These are phyloP conservation scores for Menidia beryllina DNA, from an alignment of 2,113 vertebrate genomes.

Conservation along the genomic window DNA sequence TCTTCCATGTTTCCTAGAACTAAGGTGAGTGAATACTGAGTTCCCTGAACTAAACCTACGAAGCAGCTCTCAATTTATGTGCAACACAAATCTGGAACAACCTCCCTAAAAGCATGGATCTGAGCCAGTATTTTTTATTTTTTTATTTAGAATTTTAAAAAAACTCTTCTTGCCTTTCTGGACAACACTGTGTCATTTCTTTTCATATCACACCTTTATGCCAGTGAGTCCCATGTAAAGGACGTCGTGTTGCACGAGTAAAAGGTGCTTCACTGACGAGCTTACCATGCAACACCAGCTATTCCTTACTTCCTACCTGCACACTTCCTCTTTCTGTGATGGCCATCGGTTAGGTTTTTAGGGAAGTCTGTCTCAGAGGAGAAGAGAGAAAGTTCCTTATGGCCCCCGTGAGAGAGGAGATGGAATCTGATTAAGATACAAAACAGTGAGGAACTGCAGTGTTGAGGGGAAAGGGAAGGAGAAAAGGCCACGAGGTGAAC, in stretches of 20 bases:
- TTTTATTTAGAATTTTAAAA: neutral
- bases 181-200: neutral
- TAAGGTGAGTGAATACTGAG: no score
- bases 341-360: conserved; percentile 59
- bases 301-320: conserved; percentile 73
- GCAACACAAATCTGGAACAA: no score
- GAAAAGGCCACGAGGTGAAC: conserved; percentile 55
- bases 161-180: neutral
- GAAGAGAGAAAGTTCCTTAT: conserved; percentile 81
- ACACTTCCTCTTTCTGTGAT: conserved; percentile 71
- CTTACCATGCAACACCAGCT: conserved; percentile 15
- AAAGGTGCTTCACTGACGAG: conserved; percentile 1
- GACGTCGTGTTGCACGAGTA: neutral
- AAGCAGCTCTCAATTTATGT: no score
- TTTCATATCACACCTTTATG: no score
- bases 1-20: no score
- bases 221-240: neutral
- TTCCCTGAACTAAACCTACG: no score
- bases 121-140: neutral
- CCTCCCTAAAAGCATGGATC: no score
- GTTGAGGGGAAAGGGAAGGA: conserved; percentile 68
- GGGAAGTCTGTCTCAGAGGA: conserved; percentile 73
- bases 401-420: conserved; percentile 62
- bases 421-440: conserved; percentile 67
- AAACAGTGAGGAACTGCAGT: conserved; percentile 62